phyloP scores from a whole-genome alignment of 2,797 vertebrate species.

The Gymnoscopelus braueri region DNA sequence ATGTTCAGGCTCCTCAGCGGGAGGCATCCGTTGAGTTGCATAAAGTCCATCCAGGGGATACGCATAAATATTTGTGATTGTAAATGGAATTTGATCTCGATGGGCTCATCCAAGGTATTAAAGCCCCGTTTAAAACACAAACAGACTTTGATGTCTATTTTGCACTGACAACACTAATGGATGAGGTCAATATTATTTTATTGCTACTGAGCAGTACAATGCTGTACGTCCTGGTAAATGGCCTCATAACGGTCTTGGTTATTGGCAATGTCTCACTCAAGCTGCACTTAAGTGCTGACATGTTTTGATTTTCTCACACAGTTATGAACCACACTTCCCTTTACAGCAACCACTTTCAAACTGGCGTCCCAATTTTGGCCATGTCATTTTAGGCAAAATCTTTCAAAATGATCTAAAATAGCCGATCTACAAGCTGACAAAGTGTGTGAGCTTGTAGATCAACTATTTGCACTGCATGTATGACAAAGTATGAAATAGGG shows the following conservation, averaged over 20 bases:
- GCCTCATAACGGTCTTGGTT: constrained; percentile 34
- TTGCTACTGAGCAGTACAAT: constrained; percentile 24
- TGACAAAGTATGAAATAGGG: too few relatives aligned
- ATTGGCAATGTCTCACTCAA: constrained; percentile 23
- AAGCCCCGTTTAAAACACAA: constrained; percentile 5
- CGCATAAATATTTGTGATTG: neutral
- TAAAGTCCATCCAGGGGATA: constrained; percentile 6
- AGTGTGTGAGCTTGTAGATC: too few relatives aligned
- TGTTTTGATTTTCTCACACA: constrained; percentile 56
- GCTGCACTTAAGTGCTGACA: constrained; percentile 33
- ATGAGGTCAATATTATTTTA: constrained; percentile 35
- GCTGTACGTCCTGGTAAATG: constrained; percentile 33
- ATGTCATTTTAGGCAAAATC: too few relatives aligned
- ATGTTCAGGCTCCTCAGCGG: constrained; percentile 7
- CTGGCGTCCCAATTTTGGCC: too few relatives aligned
- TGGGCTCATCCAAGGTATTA: constrained; percentile 7
- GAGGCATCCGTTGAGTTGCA: constrained; percentile 5
- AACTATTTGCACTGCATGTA: too few relatives aligned
- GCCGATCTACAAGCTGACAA: too few relatives aligned
- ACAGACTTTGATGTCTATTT: constrained; percentile 26
- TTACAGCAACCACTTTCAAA: too few relatives aligned
- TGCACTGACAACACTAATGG: constrained; percentile 32
- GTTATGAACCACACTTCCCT: constrained; percentile 46
- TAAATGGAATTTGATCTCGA: constrained; percentile 18
- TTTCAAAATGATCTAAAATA: too few relatives aligned